Conservation (phyloP, 2,888 invertebrate species). For the Parnassius apollo region DNA sequence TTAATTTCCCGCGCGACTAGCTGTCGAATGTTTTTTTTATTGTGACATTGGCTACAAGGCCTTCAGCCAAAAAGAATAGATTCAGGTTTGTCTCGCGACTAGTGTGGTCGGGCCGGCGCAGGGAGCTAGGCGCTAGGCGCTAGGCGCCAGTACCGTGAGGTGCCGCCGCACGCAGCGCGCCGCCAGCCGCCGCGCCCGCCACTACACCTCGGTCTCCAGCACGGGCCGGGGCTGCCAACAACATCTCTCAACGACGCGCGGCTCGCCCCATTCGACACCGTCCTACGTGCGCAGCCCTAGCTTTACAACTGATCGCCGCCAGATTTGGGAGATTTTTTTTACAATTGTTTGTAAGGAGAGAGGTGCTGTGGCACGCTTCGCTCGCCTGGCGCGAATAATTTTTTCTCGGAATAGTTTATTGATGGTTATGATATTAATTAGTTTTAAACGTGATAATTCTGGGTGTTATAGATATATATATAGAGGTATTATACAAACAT, state of each 20-base stretch:
- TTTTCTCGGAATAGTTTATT: too few relatives aligned
- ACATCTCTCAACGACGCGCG: constrained; percentile 77
- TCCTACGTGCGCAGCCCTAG: constrained; percentile 72
- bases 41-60: constrained; percentile 15
- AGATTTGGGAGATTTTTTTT: constrained; percentile 35
- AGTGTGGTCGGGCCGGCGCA: constrained; percentile 25
- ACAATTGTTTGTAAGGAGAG: background rate
- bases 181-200: constrained; percentile 77
- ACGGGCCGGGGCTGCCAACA: constrained; percentile 78
- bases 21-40: constrained; percentile 25
- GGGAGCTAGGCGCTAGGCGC: constrained; percentile 29
- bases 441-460: too few relatives aligned
- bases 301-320: constrained; percentile 53
- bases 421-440: too few relatives aligned
- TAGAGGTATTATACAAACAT: too few relatives aligned
- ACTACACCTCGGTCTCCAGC: constrained; percentile 80
- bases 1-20: constrained; percentile 6
- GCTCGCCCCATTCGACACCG: constrained; percentile 77
- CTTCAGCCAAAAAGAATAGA: too few relatives aligned
- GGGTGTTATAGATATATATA: too few relatives aligned
- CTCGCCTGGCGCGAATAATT: constrained; percentile 14
- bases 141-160: constrained; percentile 66
- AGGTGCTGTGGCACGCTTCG: constrained; percentile 10
- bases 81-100: constrained; percentile 15
- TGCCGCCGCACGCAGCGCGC: constrained; percentile 76